Conservation (phyloP, 2,888 invertebrate species). For the Hybos culiciformis region DNA sequence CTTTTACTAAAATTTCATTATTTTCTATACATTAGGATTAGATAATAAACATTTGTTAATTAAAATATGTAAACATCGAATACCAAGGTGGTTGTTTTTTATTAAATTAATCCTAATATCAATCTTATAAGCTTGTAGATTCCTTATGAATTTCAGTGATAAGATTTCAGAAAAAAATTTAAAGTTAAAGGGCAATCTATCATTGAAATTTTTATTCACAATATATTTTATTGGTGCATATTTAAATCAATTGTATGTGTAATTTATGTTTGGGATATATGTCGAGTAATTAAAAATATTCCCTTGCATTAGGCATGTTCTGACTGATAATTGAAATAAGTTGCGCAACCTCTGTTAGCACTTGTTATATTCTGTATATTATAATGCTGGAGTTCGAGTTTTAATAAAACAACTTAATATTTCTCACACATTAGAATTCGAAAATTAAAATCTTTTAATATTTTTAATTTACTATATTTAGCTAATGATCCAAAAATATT, state of each 20-base stretch:
- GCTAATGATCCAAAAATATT: constrained; percentile 50
- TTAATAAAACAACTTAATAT: background rate
- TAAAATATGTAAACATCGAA: no score
- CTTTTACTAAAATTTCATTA: no score
- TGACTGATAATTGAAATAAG: background rate
- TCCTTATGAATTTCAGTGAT: no score
- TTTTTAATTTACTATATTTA: constrained; percentile 11
- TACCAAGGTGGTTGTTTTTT: no score
- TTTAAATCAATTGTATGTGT: background rate
- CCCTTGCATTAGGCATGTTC: background rate
- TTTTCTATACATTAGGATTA: no score
- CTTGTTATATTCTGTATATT: background rate
- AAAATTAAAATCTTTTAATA: constrained; percentile 17
- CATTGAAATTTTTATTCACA: no score
- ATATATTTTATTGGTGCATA: background rate
- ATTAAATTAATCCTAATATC: background rate
- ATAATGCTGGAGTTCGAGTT: background rate
- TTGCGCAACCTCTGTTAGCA: background rate
- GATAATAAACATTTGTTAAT: no score
- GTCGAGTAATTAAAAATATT: background rate
- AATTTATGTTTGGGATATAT: background rate
- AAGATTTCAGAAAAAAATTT: no score
- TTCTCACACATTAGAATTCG: background rate
- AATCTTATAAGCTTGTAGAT: no score
- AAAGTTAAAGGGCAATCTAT: no score